These are phyloP conservation scores for Plebejus anna DNA, from an alignment of 2,888 invertebrate species.

Conservation along the genomic window DNA sequence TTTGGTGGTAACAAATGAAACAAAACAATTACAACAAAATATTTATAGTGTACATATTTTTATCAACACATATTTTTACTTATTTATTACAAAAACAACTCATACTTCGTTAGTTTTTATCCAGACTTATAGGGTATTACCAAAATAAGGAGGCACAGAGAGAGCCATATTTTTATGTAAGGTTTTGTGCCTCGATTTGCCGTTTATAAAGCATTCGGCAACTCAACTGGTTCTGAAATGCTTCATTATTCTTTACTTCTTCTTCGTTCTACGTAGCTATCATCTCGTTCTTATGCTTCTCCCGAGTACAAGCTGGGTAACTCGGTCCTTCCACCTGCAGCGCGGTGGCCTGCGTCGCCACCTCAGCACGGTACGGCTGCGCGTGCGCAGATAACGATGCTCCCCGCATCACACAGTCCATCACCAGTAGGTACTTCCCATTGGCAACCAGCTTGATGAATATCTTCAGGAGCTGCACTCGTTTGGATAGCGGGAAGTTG, in stretches of 20 bases:
- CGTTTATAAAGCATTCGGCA: too few species aligned
- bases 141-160: too few species aligned
- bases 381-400: slow-evolving; percentile 39
- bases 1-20: background rate
- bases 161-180: too few species aligned
- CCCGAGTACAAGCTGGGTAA: slow-evolving; percentile 47
- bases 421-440: slow-evolving; percentile 54
- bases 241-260: background rate
- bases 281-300: slow-evolving; percentile 46
- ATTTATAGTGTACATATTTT: background rate
- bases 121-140: too few species aligned
- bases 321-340: slow-evolving; percentile 49
- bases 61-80: background rate
- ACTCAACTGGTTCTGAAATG: background rate
- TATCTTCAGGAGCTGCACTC: slow-evolving; percentile 55
- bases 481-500: slow-evolving; percentile 43
- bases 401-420: slow-evolving; percentile 51
- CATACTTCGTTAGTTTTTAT: too few species aligned
- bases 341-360: slow-evolving; percentile 41
- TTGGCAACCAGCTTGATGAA: slow-evolving; percentile 52
- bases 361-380: slow-evolving; percentile 47
- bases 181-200: too few species aligned
- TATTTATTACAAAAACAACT: too few species aligned
- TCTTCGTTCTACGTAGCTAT: slow-evolving; percentile 14
- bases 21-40: background rate